These are phyloP conservation scores for Stictocephala bisonia DNA, from an alignment of 2,888 invertebrate species.

Conservation along the genomic window DNA sequence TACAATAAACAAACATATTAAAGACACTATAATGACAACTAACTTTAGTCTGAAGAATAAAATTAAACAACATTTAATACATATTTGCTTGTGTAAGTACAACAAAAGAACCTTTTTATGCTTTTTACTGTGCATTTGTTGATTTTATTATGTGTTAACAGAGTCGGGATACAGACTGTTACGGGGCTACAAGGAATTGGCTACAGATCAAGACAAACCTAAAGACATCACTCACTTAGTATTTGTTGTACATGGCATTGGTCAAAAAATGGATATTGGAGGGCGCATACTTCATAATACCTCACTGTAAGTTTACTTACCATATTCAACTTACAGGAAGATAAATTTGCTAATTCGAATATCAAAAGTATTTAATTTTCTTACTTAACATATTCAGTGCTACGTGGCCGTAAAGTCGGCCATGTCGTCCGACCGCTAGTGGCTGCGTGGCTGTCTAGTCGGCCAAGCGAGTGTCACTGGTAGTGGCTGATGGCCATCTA, in stretches of 20 bases:
- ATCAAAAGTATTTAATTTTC: background rate
- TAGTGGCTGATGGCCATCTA: no score
- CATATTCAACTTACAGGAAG: no score
- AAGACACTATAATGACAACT: no score
- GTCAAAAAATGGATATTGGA: slow-evolving; percentile 75
- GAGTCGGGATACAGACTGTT: slow-evolving; percentile 69
- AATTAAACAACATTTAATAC: background rate
- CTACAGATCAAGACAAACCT: slow-evolving; percentile 71
- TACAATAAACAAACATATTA: no score
- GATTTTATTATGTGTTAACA: slow-evolving; percentile 55
- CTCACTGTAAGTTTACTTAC: slow-evolving; percentile 65
- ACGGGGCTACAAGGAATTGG: slow-evolving; percentile 70
- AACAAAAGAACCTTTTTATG: background rate
- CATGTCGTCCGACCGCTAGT: no score
- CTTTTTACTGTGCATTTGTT: slow-evolving; percentile 1
- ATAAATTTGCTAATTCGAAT: no score
- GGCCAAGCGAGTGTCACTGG: no score
- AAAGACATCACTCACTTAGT: slow-evolving; percentile 75
- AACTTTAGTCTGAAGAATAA: no score
- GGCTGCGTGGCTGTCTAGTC: no score
- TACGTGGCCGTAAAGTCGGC: no score
- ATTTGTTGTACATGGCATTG: slow-evolving; percentile 79
- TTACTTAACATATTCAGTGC: no score
- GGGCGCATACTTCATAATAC: slow-evolving; percentile 73
- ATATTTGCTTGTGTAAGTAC: slow-evolving; percentile 1